A percentile compares a stretch with the other conserved stretches of the same genome.
These are phyloP conservation scores for Tragelaphus scriptus DNA, from an alignment of 2,113 vertebrate species.

Conservation along the genomic window DNA sequence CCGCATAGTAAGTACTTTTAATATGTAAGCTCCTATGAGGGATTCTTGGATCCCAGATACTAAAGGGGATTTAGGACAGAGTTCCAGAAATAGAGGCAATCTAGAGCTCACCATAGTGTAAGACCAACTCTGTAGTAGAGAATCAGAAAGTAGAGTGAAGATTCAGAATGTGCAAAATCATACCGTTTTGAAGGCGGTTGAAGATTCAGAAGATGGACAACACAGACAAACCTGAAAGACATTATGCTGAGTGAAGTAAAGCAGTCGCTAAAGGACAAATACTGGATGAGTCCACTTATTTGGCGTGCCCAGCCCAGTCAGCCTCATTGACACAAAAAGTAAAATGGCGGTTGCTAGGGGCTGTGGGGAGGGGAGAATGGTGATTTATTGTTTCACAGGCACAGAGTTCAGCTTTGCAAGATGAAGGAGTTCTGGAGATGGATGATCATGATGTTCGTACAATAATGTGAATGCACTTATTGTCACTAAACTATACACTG, in stretches of 20 bases:
- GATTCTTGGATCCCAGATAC: background rate
- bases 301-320: background rate
- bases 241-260: background rate
- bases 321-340: background rate
- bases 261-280: background rate
- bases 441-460: background rate
- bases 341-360: background rate
- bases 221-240: background rate
- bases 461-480: background rate
- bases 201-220: background rate
- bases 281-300: background rate
- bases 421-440: background rate
- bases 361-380: background rate
- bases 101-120: background rate
- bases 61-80: background rate
- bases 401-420: background rate
- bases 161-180: background rate
- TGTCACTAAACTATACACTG: background rate
- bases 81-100: background rate
- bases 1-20: background rate
- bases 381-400: background rate
- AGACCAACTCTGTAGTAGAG: too few relatives aligned
- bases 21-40: background rate
- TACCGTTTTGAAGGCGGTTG: background rate
- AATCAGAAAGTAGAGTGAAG: background rate